Conservation (phyloP, 2,888 invertebrate species). For the Hirtodrosophila alboralis region DNA sequence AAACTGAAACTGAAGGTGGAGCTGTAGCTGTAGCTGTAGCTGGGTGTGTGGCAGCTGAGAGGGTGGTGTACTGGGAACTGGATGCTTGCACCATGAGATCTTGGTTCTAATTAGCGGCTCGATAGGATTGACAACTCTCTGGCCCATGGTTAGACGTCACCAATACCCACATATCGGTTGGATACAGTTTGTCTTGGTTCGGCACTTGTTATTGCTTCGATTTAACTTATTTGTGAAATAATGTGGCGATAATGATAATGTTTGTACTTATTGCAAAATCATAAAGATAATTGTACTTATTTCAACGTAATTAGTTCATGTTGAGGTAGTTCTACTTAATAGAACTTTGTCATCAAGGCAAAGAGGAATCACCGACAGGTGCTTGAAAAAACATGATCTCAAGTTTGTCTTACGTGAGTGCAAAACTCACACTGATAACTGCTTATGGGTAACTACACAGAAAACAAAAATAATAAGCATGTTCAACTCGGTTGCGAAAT, state of each 20-base stretch:
- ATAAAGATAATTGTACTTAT: constrained; percentile 50
- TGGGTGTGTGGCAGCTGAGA: constrained; percentile 5
- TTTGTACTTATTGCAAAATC: constrained; percentile 48
- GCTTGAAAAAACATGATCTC: constrained; percentile 2
- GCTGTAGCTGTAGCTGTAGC: background rate
- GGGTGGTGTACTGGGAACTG: background rate
- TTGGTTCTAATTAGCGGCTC: constrained; percentile 40
- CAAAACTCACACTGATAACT: background rate
- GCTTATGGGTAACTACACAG: background rate
- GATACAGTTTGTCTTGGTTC: background rate
- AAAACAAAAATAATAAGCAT: too few species aligned
- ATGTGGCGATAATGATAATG: constrained; percentile 12
- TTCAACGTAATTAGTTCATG: constrained; percentile 45
- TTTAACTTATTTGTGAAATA: constrained; percentile 44
- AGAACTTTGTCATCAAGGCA: constrained; percentile 10
- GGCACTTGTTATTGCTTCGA: constrained; percentile 10
- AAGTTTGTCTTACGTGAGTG: constrained; percentile 5
- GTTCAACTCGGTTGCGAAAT: too few species aligned
- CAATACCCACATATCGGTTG: constrained; percentile 26
- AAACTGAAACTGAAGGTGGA: constrained; percentile 4
- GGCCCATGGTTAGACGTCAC: constrained; percentile 10
- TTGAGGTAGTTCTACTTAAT: constrained; percentile 52
- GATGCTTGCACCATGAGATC: constrained; percentile 29
- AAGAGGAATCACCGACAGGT: constrained; percentile 4
- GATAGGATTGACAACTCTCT: constrained; percentile 36